phyloP scores from a whole-genome alignment of 2,113 vertebrate species.

The Rhabdornis inornatus region DNA sequence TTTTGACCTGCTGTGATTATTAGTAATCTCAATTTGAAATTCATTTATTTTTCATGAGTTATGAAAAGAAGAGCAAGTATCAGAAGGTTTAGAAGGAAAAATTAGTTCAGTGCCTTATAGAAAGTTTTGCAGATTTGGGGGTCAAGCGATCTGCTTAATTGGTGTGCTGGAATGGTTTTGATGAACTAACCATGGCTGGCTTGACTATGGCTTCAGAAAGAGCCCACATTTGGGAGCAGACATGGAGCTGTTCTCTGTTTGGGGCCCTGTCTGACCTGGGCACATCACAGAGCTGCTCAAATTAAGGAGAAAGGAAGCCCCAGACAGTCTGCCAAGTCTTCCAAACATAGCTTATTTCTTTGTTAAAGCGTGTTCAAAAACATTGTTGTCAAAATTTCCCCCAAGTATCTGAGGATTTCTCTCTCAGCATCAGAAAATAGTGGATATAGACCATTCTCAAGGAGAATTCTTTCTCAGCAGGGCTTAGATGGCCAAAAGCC shows the following conservation, averaged over 20 bases:
- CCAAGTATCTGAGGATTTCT: neutral
- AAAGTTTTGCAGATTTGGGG: neutral
- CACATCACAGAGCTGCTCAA: neutral
- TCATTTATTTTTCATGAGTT: neutral
- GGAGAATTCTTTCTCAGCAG: neutral
- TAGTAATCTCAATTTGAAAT: neutral
- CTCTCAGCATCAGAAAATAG: neutral
- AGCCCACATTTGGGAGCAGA: neutral
- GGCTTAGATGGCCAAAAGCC: neutral
- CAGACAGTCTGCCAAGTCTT: neutral
- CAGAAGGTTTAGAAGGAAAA: neutral
- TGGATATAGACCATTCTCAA: neutral
- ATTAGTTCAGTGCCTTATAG: neutral
- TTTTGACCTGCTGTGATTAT: neutral
- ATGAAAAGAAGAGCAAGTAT: neutral
- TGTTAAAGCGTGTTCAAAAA: neutral
- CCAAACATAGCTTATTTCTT: neutral
- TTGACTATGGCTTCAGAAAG: neutral
- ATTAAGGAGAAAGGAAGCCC: neutral
- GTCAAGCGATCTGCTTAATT: neutral
- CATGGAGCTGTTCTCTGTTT: neutral
- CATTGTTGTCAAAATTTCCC: neutral
- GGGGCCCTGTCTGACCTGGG: neutral
- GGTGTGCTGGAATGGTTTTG: neutral
- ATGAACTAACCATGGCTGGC: neutral